Evolutionary conservation across 2,113 vertebrate species (phyloP), one percentile per base, ranked within the genome.

Genomic region (Pyrgilauda ruficollis): DNA sequence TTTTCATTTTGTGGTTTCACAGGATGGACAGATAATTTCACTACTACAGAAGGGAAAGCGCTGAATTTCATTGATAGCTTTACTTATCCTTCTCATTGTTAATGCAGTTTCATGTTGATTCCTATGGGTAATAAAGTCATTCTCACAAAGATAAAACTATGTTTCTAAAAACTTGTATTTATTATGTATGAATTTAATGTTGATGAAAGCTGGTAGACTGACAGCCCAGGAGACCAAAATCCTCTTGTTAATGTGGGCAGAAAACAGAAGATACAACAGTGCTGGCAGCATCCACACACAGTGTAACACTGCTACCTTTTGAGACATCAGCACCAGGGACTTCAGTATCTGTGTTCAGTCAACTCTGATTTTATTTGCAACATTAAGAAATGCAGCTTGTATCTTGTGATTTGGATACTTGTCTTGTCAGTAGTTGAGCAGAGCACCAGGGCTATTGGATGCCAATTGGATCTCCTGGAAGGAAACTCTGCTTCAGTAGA

Each of bases 61-160:
- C 21, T 73, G 70, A 76, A 37, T 79, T 91, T 87, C 89, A 56
- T 61, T 89, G 56, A 67, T n/a, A 59, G 50, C 33, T 55, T 96
- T 64, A 62, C 31, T 92, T 87, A 91, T 85, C 28, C 14, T 52
- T 82, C 75, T 80, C 35, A 31, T 75, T 77, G 24, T 70, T 94
- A 62, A 85, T 92, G 61, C 52, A 30, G 83, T 82, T 96, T 89
- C 44, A 63, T 90, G 44, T 84, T 86, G 52, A 67, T 89, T 94
- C 73, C 55, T 61, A 5, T 69, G 52, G 68, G 43, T 58, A 83
- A 77, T 93, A 46, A 94, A 87, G 66, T 62, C 1, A 2, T 75
- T 94, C 35, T 63, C 26, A 49, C 82, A 75, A 77, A 86, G 87
- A 87, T 74, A 56, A 64, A 84, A 70, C 20, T 56, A 13, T 50